A percentile compares a stretch with the other conserved stretches of the same genome.
phyloP scores from a whole-genome alignment of 2,797 vertebrate genomes.

The Thaleichthys pacificus region DNA sequence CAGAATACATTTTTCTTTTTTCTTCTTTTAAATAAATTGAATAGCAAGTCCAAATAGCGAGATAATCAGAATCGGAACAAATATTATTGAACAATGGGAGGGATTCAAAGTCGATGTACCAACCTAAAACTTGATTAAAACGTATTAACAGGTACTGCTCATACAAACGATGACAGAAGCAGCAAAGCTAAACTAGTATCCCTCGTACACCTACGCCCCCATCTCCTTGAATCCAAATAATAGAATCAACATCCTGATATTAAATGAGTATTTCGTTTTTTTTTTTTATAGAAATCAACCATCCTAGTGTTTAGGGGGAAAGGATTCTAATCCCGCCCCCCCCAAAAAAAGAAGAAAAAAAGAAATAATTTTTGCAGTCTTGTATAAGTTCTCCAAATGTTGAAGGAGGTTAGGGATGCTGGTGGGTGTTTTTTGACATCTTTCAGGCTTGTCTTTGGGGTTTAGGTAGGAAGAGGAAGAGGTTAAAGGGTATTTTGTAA shows the following conservation, averaged over 20 bases:
- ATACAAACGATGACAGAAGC: conserved; percentile 63
- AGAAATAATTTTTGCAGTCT: conserved; percentile 40
- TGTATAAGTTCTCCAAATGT: conserved; percentile 54
- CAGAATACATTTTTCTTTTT: conserved; percentile 45
- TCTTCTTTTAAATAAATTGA: conserved; percentile 68
- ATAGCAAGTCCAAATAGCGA: conserved; percentile 51
- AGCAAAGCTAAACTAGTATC: conserved; percentile 50
- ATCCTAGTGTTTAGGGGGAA: conserved; percentile 50
- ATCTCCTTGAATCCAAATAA: conserved; percentile 48
- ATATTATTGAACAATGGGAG: conserved; percentile 47
- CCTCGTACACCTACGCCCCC: conserved; percentile 38
- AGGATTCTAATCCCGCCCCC: conserved; percentile 33
- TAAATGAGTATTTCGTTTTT: conserved; percentile 7
- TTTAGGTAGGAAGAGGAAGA: conserved; percentile 47
- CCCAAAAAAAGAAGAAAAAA: background rate
- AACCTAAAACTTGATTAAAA: conserved; percentile 58
- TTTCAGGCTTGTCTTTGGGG: conserved; percentile 59
- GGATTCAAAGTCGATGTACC: conserved; percentile 41
- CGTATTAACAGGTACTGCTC: conserved; percentile 60
- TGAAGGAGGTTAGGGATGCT: conserved; percentile 56
- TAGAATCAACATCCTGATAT: conserved; percentile 45
- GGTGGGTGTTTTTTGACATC: conserved; percentile 67
- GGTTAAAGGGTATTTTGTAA: conserved; percentile 22
- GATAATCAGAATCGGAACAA: conserved; percentile 55
- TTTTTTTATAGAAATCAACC: conserved; percentile 51